Conservation (phyloP, 2,888 invertebrate species). For the Eurytoma adleriae region DNA sequence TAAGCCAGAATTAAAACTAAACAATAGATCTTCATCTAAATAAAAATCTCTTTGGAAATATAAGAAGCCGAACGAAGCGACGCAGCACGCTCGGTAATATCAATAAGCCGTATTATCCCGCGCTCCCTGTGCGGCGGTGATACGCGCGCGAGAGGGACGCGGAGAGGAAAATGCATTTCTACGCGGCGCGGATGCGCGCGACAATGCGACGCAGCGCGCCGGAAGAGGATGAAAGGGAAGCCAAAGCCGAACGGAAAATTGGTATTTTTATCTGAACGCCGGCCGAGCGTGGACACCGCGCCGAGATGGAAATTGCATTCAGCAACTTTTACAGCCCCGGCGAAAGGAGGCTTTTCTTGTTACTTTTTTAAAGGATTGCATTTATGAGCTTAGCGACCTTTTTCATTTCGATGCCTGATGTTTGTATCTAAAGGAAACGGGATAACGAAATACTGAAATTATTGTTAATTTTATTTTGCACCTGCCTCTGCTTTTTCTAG, state of each 20-base stretch:
- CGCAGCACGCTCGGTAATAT: background rate
- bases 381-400: too few relatives aligned
- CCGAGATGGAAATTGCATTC: background rate
- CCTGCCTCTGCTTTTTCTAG: too few relatives aligned
- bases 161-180: background rate
- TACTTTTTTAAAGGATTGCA: too few relatives aligned
- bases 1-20: background rate
- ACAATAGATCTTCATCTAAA: background rate
- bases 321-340: too few relatives aligned
- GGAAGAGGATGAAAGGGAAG: constrained; percentile 14
- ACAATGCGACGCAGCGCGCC: constrained; percentile 18
- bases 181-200: background rate
- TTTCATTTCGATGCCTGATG: too few relatives aligned
- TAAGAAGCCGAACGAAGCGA: too few relatives aligned
- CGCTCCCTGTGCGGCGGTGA: background rate
- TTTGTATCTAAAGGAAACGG: too few relatives aligned
- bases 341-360: too few relatives aligned
- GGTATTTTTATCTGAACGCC: constrained; percentile 38
- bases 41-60: too few relatives aligned
- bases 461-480: too few relatives aligned
- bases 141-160: background rate
- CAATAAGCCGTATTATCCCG: constrained; percentile 3
- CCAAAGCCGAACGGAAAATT: constrained; percentile 34
- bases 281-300: background rate
- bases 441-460: too few relatives aligned